Evolutionary conservation across 2,888 invertebrate genomes (phyloP).

Genomic region (Exephanes ischioxanthus): DNA sequence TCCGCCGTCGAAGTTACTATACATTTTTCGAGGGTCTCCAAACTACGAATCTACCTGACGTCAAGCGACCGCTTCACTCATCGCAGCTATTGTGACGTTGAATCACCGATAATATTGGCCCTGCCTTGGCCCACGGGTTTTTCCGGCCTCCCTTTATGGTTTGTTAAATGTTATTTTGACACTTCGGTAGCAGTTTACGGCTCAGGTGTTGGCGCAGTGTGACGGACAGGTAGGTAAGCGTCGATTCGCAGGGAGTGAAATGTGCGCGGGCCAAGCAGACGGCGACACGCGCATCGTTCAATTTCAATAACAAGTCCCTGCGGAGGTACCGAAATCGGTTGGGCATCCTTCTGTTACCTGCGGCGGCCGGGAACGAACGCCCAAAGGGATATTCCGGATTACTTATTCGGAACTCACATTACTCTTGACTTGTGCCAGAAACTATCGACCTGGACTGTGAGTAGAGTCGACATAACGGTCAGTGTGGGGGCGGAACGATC

Average conservation of each 20-base stretch:
- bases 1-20: background rate
- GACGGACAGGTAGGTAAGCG: slow-evolving; percentile 18
- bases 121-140: slow-evolving; percentile 30
- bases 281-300: slow-evolving; percentile 24
- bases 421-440: slow-evolving; percentile 16
- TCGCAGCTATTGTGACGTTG: slow-evolving; percentile 34
- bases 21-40: background rate
- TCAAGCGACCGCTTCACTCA: background rate
- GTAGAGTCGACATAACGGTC: slow-evolving; percentile 18
- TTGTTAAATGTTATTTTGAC: slow-evolving; percentile 53
- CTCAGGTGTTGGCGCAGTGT: slow-evolving; percentile 35
- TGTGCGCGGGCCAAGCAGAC: slow-evolving; percentile 8
- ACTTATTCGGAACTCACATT: background rate
- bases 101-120: slow-evolving; percentile 36
- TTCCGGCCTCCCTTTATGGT: slow-evolving; percentile 29
- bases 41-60: slow-evolving; percentile 28
- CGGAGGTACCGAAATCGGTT: background rate
- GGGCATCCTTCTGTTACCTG: background rate
- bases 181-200: slow-evolving; percentile 53
- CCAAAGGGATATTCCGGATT: background rate
- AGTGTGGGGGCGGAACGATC: background rate
- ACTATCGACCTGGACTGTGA: background rate
- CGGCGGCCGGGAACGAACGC: background rate
- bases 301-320: background rate
- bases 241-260: background rate